Evolutionary conservation across 2,888 invertebrate species (phyloP), one percentile per base, ranked within the genome.

Genomic region (Calliscelio sp.): DNA sequence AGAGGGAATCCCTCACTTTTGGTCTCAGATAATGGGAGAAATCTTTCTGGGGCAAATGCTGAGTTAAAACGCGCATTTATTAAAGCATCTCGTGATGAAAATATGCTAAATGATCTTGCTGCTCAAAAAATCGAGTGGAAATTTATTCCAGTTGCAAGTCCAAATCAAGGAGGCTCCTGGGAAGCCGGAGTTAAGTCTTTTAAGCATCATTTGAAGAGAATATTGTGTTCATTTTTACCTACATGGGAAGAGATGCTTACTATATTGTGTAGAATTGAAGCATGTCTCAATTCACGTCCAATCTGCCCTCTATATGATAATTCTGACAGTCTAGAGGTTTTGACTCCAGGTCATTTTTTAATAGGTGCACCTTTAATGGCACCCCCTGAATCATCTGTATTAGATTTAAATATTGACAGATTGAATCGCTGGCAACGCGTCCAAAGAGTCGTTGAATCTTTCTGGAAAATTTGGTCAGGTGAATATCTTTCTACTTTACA

Each of bases 281-380:
- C 53, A 24, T 68, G 68, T 18, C 24, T 68, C 0, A 68, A 68
- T 24, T 53, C 68, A 2, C 38, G 68, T 1, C 68, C 68, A 6
- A 51, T 68, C 10, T 22, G 22, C 0, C 10, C 20, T 16, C 10
- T 68, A 16, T 22, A 53, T 25, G 68, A 68, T n/a, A 38, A 68
- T 53, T 7, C 38, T 0, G 68, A 53, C 0, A 53, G 38, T 22
- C 16, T 53, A 8, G 53, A 68, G 10, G 53, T 53, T 38, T 38
- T 53, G 6, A 68, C 68, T 1, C 51, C 51, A 0, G 53, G 51
- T 14, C 53, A 68, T 38, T 68, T 53, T 53, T 24, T 51, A 16
- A 53, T 38, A n/a, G 53, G 44, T 3, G 25, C 6, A 0, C 24
- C 41, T 16, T 41, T 61, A 6, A 8, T 14, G 7, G 14, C 14